Percentiles rank a stretch among this genome's conserved stretches.
Conservation (phyloP, 2,113 vertebrate species). For the Microtus richardsoni region DNA sequence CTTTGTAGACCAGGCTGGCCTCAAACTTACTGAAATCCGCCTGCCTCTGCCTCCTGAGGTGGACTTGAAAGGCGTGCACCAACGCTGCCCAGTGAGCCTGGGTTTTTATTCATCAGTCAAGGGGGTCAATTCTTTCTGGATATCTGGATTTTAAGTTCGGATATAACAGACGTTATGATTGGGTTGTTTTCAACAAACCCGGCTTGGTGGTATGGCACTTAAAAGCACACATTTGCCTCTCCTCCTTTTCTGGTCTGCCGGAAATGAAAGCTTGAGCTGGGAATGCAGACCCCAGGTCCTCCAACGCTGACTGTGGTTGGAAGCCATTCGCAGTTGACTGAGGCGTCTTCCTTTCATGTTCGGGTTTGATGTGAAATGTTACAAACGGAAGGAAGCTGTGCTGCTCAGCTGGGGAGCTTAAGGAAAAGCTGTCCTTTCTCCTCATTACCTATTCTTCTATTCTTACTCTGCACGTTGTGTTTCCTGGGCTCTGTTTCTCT, state of each 20-base stretch:
- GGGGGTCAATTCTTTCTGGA: neutral
- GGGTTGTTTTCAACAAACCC: neutral
- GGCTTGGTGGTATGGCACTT: rapidly evolving
- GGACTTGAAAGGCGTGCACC: too few relatives aligned
- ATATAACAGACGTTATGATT: too few relatives aligned
- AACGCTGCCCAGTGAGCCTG: neutral
- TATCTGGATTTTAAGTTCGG: neutral
- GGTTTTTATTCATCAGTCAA: neutral
- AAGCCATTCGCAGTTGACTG: neutral
- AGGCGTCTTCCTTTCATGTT: neutral
- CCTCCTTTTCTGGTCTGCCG: neutral
- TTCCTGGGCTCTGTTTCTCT: neutral
- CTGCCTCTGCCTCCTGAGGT: too few relatives aligned
- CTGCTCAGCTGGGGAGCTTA: neutral
- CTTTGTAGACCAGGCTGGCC: too few relatives aligned
- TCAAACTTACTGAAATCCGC: too few relatives aligned
- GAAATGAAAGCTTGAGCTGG: neutral
- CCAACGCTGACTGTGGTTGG: rapidly evolving
- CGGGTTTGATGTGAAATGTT: neutral
- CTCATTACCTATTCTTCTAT: neutral
- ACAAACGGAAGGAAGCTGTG: neutral
- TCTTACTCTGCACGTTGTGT: neutral
- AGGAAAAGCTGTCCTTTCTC: neutral
- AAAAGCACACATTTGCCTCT: neutral
- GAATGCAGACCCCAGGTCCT: neutral